Conservation (phyloP, 2,888 invertebrate species). For the Morinoia aosen region DNA sequence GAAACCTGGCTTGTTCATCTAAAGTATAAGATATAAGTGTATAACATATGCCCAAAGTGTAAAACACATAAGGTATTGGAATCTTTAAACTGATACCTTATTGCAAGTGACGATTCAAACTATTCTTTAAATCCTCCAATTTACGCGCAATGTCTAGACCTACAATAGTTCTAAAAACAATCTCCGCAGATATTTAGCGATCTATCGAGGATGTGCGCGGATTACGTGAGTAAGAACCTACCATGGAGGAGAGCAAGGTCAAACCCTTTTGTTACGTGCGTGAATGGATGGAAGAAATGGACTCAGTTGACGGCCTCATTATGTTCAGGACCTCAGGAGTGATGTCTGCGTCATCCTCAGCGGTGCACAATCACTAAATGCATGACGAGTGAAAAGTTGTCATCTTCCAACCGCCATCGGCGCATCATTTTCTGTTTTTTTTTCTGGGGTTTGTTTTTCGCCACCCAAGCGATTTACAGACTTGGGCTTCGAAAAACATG, state of each 20-base stretch:
- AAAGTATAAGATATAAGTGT: too few species aligned
- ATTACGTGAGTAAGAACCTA: not conserved
- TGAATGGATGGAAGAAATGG: not conserved
- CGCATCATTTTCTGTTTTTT: not conserved
- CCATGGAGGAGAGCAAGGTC: not conserved
- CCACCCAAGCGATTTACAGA: too few species aligned
- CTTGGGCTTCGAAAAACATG: too few species aligned
- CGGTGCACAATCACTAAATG: not conserved
- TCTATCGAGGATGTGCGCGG: not conserved
- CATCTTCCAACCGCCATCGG: not conserved
- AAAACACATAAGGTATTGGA: too few species aligned
- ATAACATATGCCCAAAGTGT: too few species aligned
- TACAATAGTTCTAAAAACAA: not conserved
- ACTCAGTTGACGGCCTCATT: not conserved
- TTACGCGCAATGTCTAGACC: not conserved
- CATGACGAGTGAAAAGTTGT: not conserved
- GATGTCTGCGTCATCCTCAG: not conserved
- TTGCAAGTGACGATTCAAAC: too few species aligned
- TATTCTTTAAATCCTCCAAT: not conserved
- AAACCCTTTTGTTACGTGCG: not conserved
- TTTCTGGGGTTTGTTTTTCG: not conserved
- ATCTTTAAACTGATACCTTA: too few species aligned
- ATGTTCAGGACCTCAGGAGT: not conserved
- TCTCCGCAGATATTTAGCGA: not conserved
- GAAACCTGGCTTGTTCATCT: too few species aligned